Evolutionary conservation across 2,888 invertebrate species (phyloP).

Genomic region (Antheraea assamensis): DNA sequence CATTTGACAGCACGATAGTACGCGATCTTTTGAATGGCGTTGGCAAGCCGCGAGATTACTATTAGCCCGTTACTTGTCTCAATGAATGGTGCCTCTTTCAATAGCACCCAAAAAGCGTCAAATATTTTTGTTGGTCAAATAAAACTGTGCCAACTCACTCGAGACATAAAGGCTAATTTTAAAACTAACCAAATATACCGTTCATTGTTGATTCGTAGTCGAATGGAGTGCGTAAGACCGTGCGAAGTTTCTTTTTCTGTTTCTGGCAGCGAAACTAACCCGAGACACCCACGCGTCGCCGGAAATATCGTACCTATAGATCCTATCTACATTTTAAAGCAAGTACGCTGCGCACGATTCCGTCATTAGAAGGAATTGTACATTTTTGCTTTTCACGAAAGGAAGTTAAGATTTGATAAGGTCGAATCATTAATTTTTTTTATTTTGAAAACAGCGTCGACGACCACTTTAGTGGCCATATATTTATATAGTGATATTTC

Average conservation of each 20-base stretch:
- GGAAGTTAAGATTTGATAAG: slow-evolving; percentile 63
- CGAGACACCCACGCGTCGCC: slow-evolving; percentile 69
- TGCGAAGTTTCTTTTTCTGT: slow-evolving; percentile 61
- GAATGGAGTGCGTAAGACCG: slow-evolving; percentile 62
- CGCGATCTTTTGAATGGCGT: slow-evolving; percentile 72
- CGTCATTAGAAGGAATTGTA: slow-evolving; percentile 73
- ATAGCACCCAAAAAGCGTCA: slow-evolving; percentile 61
- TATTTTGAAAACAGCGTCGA: slow-evolving; percentile 48
- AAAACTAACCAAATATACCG: slow-evolving; percentile 3
- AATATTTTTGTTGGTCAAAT: slow-evolving; percentile 40
- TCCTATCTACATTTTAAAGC: slow-evolving; percentile 62
- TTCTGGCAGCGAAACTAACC: slow-evolving; percentile 56
- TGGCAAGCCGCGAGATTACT: slow-evolving; percentile 72
- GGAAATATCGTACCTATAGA: slow-evolving; percentile 72
- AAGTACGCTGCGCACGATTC: slow-evolving; percentile 70
- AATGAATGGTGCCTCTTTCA: slow-evolving; percentile 73
- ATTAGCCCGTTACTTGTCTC: slow-evolving; percentile 79
- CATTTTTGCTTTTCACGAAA: slow-evolving; percentile 65
- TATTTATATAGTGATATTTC: neutral
- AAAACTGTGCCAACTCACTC: slow-evolving; percentile 45
- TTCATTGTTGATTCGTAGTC: slow-evolving; percentile 21
- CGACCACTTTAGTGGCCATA: slow-evolving; percentile 29
- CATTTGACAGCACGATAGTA: slow-evolving; percentile 53
- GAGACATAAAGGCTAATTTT: slow-evolving; percentile 18
- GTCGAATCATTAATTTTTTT: slow-evolving; percentile 42